Percentiles rank a stretch among this genome's conserved stretches.
Evolutionary conservation across 2,797 vertebrate species (phyloP).

Genomic region (Tympanoctomys barrerae): DNA sequence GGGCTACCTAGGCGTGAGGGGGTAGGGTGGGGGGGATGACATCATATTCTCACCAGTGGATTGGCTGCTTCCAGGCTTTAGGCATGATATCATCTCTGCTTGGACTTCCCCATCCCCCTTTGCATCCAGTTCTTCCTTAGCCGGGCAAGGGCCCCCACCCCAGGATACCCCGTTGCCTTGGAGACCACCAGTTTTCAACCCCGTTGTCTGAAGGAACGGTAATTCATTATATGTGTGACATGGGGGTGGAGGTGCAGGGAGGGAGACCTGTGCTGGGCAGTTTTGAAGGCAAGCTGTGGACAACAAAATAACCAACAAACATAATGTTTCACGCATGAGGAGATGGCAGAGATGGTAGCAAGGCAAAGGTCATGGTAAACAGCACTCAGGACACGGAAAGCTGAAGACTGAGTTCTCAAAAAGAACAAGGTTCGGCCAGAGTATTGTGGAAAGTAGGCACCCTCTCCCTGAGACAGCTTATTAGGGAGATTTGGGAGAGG

Average conservation of each 20-base stretch:
- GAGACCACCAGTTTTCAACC: constrained; percentile 88
- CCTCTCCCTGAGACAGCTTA: constrained; percentile 55
- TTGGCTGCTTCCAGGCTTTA: constrained; percentile 90
- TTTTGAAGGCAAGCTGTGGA: constrained; percentile 84
- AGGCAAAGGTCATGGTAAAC: constrained; percentile 62
- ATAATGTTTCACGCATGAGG: constrained; percentile 78
- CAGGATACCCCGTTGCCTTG: constrained; percentile 92
- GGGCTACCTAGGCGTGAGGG: constrained; percentile 90
- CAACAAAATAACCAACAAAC: constrained; percentile 73
- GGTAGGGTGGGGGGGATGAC: constrained; percentile 88
- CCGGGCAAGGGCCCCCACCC: constrained; percentile 82
- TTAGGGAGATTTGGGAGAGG: constrained; percentile 54
- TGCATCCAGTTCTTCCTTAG: constrained; percentile 70
- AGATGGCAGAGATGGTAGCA: constrained; percentile 63
- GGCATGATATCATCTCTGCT: constrained; percentile 91
- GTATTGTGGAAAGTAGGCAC: constrained; percentile 51
- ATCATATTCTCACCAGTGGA: constrained; percentile 92
- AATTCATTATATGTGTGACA: constrained; percentile 87
- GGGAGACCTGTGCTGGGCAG: constrained; percentile 86
- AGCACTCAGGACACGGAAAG: constrained; percentile 52
- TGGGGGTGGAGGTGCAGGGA: constrained; percentile 85
- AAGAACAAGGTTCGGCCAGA: constrained; percentile 49
- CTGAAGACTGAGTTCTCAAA: constrained; percentile 49
- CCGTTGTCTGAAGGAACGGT: constrained; percentile 89
- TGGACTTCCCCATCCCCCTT: constrained; percentile 59